Conservation (phyloP, 2,888 invertebrate genomes). For the Leucania comma region DNA sequence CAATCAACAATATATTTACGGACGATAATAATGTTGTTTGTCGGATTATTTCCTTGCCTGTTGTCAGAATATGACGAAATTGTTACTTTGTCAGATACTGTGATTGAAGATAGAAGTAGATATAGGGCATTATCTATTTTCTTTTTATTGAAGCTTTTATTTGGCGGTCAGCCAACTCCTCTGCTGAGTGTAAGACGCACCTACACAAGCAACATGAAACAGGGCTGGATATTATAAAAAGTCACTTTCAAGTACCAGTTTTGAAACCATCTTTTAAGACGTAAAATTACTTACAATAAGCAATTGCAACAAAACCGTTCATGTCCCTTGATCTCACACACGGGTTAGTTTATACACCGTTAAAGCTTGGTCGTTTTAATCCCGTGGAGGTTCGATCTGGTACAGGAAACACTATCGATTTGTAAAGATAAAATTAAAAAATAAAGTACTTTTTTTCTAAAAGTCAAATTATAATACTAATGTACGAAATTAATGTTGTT, state of each 20-base stretch:
- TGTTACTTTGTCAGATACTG: constrained; percentile 39
- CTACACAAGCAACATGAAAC: not conserved
- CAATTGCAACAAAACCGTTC: not conserved
- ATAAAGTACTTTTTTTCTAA: no score
- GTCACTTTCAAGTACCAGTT: not conserved
- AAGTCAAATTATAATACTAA: no score
- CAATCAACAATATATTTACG: constrained; percentile 47
- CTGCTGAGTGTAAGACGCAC: not conserved
- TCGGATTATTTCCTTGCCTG: constrained; percentile 48
- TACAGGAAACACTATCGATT: no score
- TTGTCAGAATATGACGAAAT: constrained; percentile 34
- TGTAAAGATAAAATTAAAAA: no score
- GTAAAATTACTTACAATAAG: not conserved
- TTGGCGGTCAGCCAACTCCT: constrained; percentile 31
- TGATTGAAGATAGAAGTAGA: constrained; percentile 21
- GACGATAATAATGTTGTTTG: constrained; percentile 55
- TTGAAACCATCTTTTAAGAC: not conserved
- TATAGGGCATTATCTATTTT: constrained; percentile 21
- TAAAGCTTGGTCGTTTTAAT: no score
- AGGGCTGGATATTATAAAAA: constrained; percentile 5
- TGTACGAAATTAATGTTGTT: no score
- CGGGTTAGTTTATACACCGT: no score
- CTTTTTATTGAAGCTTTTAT: constrained; percentile 22
- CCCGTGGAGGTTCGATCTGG: no score
- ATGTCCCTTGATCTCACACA: no score